phyloP scores from a whole-genome alignment of 2,797 vertebrate species.

The Rhynchotus rufescens region DNA sequence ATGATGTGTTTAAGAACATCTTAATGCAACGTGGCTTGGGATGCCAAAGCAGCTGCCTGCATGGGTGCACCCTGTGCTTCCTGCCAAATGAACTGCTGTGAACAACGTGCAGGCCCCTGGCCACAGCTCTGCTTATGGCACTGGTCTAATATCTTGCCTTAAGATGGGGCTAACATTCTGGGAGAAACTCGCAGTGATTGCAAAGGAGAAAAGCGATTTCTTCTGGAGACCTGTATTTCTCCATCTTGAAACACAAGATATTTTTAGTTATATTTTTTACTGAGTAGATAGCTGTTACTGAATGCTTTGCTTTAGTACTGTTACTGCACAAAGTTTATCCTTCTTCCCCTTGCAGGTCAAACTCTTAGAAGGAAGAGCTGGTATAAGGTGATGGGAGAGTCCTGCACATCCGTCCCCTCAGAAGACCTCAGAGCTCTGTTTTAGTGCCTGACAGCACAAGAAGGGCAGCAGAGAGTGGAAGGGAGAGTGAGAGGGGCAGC shows the following conservation, averaged over 20 bases:
- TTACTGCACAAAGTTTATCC: background rate
- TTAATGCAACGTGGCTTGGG: background rate
- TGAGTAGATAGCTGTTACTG: constrained; percentile 12
- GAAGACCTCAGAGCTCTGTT: constrained; percentile 29
- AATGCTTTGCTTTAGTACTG: background rate
- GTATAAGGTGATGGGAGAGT: constrained; percentile 33
- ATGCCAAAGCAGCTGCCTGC: background rate
- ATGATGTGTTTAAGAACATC: background rate
- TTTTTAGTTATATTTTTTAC: constrained; percentile 14
- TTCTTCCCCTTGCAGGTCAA: constrained; percentile 31
- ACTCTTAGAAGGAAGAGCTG: constrained; percentile 25
- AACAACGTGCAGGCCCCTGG: background rate
- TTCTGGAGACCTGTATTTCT: background rate
- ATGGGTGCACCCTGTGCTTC: background rate
- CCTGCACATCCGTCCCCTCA: background rate
- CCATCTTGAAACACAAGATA: background rate
- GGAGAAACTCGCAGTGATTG: background rate
- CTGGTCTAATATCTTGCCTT: background rate
- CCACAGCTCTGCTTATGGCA: background rate
- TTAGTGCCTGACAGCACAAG: constrained; percentile 8
- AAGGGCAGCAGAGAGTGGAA: background rate
- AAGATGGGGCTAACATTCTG: background rate
- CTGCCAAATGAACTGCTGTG: background rate
- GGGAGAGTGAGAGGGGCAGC: background rate
- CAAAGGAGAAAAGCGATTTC: background rate